Evolutionary conservation across 1,140 invertebrate genomes (phyloP), one percentile per base, ranked within the genome.

Genomic region (Bombus affinis): DNA sequence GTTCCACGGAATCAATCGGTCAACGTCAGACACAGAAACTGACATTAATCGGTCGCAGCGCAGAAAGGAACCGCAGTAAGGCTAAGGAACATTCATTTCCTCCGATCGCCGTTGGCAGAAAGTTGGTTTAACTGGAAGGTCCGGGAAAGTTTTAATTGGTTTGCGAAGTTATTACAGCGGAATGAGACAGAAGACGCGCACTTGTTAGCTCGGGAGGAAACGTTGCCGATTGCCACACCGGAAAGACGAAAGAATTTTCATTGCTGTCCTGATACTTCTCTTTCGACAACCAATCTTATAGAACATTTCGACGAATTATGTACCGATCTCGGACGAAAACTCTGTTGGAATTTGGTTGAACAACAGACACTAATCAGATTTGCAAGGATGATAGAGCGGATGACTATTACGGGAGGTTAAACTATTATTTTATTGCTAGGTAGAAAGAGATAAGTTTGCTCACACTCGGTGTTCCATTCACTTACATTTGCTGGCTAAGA

Each of bases 101-200:
- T 18, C 62, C 86, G 76, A 85, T 87, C 70, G 71, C 59, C 76
- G 83, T 47, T 75, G 68, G 86, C 82, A 75, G 86, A 87, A 87
- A 87, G 86, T 87, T 87, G 75, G 86, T 87, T 87, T 85, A 86
- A 86, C 85, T 78, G 68, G 81, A 79, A 79, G 83, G 75, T 78
- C 76, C 86, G 70, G 62, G 86, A 87, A 87, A 87, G 86, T 87
- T 87, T 87, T 87, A 87, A 87, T 87, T 87, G 86, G 82, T 87
- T 87, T 80, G 83, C 83, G 83, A 87, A 87, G 86, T 85, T 87
- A 87, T 87, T 85, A 87, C 86, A 85, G 59, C 62, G 76, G 76
- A 87, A 87, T 87, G 86, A 87, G 83, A 87, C 83, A 85, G 86
- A 85, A 87, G 86, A 85, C 83, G 86, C 75, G 83, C 83, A 75